Evolutionary conservation across 2,113 vertebrate genomes (phyloP).

Genomic region (Rhinopomastus cyanomelas): DNA sequence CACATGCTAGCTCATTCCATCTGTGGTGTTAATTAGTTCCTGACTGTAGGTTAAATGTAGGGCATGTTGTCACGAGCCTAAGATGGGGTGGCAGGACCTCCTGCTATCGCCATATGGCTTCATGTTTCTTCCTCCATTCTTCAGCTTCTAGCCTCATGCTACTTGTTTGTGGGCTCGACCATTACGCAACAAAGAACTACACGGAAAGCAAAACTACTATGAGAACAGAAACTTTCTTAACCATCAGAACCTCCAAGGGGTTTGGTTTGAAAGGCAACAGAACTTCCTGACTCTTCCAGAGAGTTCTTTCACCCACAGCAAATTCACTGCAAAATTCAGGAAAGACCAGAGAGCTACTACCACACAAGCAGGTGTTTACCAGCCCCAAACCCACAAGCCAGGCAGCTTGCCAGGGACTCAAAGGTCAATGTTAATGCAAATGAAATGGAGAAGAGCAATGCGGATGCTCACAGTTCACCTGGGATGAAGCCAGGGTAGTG

Average conservation of each 20-base stretch:
- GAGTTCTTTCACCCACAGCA: not conserved
- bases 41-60: conserved; percentile 69
- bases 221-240: conserved; percentile 2
- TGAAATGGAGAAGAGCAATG: not conserved
- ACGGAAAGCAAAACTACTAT: not conserved
- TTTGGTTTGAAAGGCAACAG: not conserved
- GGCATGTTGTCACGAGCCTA: conserved; percentile 64
- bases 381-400: not conserved
- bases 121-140: conserved; percentile 43
- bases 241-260: not conserved
- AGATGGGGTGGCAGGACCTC: conserved; percentile 64
- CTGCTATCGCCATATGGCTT: conserved; percentile 63
- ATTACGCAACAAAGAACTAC: not conserved
- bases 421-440: not conserved
- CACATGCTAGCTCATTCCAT: conserved; percentile 65
- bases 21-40: conserved; percentile 68
- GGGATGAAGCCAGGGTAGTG: not conserved
- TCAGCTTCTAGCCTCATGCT: conserved; percentile 22
- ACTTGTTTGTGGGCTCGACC: conserved; percentile 4
- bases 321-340: not conserved
- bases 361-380: not conserved
- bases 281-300: not conserved
- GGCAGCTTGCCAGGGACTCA: not conserved
- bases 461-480: not conserved
- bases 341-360: not conserved